A percentile compares a stretch with the other conserved stretches of the same genome.
Conservation (phyloP, 2,113 vertebrate species). For the Alouatta palliata region DNA sequence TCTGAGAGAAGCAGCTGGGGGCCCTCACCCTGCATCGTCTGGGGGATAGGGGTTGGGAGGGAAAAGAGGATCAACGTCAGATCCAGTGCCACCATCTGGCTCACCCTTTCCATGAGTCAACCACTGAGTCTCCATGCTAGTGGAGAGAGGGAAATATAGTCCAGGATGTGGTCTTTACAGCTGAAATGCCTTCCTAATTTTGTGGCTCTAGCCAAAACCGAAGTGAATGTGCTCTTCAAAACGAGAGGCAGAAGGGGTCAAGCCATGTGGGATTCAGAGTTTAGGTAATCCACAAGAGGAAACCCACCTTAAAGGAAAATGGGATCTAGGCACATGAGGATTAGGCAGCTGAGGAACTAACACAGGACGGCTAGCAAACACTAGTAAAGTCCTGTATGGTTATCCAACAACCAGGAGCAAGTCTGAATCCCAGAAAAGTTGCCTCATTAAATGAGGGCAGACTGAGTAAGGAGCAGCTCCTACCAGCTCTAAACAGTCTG, state of each 20-base stretch:
- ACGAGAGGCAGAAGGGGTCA: not conserved
- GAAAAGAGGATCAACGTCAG: conserved; percentile 64
- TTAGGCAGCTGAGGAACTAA: not conserved
- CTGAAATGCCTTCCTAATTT: conserved; percentile 4
- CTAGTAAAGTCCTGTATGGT: not conserved
- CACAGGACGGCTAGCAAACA: not conserved
- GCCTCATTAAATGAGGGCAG: not conserved
- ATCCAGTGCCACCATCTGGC: conserved; percentile 54
- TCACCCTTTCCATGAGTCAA: conserved; percentile 56
- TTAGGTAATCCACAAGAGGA: not conserved
- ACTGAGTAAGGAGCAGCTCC: not conserved
- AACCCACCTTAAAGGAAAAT: not conserved
- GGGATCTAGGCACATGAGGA: not conserved
- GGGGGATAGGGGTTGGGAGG: conserved; percentile 50
- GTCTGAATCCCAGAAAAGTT: not conserved
- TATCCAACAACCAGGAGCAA: not conserved
- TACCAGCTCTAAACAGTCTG: not conserved
- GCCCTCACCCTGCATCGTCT: conserved; percentile 91
- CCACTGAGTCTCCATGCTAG: not conserved
- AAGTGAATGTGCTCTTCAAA: not conserved
- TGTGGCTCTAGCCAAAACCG: not conserved
- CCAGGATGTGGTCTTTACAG: not conserved
- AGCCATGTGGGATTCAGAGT: not conserved
- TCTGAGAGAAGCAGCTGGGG: conserved; percentile 92
- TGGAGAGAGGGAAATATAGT: not conserved